These are phyloP conservation scores for Xiphophorus couchianus DNA, from an alignment of 2,113 vertebrate genomes.

Conservation along the genomic window DNA sequence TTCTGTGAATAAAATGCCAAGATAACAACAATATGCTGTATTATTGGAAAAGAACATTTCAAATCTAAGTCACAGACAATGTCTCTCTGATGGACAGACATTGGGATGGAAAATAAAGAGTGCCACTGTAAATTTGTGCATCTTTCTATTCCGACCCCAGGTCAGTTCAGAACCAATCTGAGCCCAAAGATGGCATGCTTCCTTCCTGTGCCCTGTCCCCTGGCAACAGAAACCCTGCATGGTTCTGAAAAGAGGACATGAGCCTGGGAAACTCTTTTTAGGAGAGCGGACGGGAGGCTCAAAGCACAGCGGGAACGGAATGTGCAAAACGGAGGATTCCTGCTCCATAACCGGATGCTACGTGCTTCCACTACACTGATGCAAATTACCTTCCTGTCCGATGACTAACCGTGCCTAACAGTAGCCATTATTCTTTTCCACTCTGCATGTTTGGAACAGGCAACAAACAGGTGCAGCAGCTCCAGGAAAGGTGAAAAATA, in stretches of 20 bases:
- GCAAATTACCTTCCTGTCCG: conserved; percentile 50
- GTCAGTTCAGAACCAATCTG: conserved; percentile 19
- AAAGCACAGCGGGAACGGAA: conserved; percentile 74
- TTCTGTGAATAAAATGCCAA: no score
- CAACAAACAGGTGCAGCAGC: conserved; percentile 19
- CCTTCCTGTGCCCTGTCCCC: conserved; percentile 68
- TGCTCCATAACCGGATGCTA: conserved; percentile 54
- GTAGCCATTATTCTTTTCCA: conserved; percentile 27
- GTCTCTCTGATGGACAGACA: neutral
- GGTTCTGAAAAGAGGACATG: conserved; percentile 73
- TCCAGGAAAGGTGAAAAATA: neutral
- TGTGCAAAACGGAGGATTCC: conserved; percentile 63
- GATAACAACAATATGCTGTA: no score
- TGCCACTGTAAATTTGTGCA: conserved; percentile 6
- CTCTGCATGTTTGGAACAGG: conserved; percentile 17
- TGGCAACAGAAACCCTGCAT: conserved; percentile 74
- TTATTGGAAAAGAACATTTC: neutral
- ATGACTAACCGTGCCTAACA: conserved; percentile 12
- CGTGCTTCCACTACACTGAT: conserved; percentile 54
- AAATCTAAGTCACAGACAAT: neutral
- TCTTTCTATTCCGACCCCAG: conserved; percentile 23
- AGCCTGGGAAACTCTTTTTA: conserved; percentile 79
- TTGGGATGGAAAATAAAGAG: neutral
- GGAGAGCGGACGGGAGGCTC: conserved; percentile 53
- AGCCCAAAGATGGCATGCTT: conserved; percentile 65